Evolutionary conservation across 2,888 invertebrate genomes (phyloP), one percentile per base, ranked within the genome.

Genomic region (Pyrrhia umbra): DNA sequence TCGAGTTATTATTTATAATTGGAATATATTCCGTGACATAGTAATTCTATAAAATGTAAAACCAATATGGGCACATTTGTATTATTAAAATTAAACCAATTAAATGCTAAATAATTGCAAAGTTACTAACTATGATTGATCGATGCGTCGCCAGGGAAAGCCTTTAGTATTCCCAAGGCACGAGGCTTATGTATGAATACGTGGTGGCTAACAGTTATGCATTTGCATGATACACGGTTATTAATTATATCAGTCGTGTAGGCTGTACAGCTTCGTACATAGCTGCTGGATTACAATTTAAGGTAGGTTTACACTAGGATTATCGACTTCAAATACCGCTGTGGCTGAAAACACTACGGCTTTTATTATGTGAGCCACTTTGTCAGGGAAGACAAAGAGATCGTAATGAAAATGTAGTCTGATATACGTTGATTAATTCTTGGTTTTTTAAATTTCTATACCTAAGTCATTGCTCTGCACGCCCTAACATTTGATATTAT

Each of bases 221-320:
- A 77, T 77, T 77, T 77, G 77, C 77, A 77, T 79, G 66, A 34
- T 68, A 76, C 77, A 79, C 10, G 50, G 63, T 62, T 79, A 79
- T 79, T 76, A 79, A 77, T 77, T 72, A 73, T 46, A 57, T 45
- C 62, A 57, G 46, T 10, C 40, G 47, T 69, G 49, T 58, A 47
- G 58, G 34, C 34, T 58, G 15, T 23, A 54, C n/a, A 30, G 46
- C 21, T 40, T 54, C 45, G 39, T 42, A 34, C 40, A n/a, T 16
- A 54, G 18, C 21, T 37, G 37, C 13, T 40, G 45, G 18, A 20
- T 56, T 61, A 23, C 20, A 2, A 4, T 0, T 27, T 27, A 34
- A 30, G 45, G 21, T 25, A 9, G 13, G 15, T 34, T 13, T 18
- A 64, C 13, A 52, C 43, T n/a, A 10, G 0, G n/a, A 15, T 15